Evolutionary conservation across 2,888 invertebrate species (phyloP).

Genomic region (Cartodere bifasciata): DNA sequence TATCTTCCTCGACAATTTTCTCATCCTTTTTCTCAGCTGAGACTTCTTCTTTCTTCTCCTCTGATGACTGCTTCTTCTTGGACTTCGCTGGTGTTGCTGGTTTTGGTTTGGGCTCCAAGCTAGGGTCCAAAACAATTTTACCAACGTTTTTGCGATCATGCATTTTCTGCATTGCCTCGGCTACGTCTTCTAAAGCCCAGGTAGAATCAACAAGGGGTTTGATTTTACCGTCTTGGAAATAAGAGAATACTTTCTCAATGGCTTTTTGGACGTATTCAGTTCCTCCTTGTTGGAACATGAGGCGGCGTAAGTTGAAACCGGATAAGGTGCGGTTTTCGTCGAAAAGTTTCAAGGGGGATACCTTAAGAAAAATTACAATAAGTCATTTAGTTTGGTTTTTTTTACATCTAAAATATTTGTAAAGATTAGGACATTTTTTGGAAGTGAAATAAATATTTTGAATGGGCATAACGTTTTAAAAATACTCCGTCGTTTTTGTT

Average conservation of each 20-base stretch:
- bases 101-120: conserved; percentile 65
- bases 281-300: conserved; percentile 67
- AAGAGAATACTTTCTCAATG: conserved; percentile 57
- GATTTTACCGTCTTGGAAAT: conserved; percentile 69
- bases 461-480: too few relatives aligned
- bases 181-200: conserved; percentile 79
- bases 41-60: conserved; percentile 51
- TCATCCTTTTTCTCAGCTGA: conserved; percentile 39
- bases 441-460: too few relatives aligned
- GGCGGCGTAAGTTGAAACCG: conserved; percentile 71
- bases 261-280: conserved; percentile 57
- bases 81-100: conserved; percentile 67
- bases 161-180: conserved; percentile 86
- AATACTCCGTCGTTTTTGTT: too few relatives aligned
- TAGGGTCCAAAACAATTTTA: conserved; percentile 73
- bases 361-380: too few relatives aligned
- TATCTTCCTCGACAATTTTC: conserved; percentile 39
- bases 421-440: too few relatives aligned
- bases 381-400: too few relatives aligned
- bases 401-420: too few relatives aligned
- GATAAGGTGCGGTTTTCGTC: conserved; percentile 78
- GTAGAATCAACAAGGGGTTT: conserved; percentile 73
- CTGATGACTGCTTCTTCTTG: conserved; percentile 58
- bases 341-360: conserved; percentile 76
- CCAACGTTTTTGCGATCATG: conserved; percentile 86